Percentiles rank a stretch among this genome's conserved stretches.
Conservation (phyloP, 2,113 vertebrate species). For the Pedetes capensis region DNA sequence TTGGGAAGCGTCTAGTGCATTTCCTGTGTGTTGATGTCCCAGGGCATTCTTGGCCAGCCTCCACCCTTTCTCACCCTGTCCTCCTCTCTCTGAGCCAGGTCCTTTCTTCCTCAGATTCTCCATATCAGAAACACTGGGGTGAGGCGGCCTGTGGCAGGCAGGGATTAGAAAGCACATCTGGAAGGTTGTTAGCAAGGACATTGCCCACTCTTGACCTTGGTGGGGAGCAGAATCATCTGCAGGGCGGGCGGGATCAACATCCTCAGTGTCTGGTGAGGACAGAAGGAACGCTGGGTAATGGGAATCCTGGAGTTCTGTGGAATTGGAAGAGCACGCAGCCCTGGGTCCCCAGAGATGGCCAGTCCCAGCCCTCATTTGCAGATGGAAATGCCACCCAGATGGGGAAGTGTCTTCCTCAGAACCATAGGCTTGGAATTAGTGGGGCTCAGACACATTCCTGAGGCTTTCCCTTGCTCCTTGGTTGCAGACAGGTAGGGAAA, state of each 20-base stretch:
- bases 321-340: not conserved
- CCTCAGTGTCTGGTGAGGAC: not conserved
- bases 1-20: no score
- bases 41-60: not conserved
- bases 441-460: not conserved
- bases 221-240: not conserved
- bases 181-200: not conserved
- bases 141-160: not conserved
- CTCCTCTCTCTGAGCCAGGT: not conserved
- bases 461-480: not conserved
- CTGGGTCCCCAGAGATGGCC: not conserved
- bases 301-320: not conserved
- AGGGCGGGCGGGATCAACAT: not conserved
- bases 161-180: not conserved
- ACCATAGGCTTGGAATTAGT: not conserved
- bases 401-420: not conserved
- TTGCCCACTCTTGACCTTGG: not conserved
- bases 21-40: not conserved
- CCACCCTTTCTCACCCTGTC: no score
- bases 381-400: conserved; percentile 40
- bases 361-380: not conserved
- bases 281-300: not conserved
- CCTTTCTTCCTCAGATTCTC: not conserved
- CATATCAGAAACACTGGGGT: not conserved
- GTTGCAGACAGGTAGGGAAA: not conserved